A percentile compares a stretch with the other conserved stretches of the same genome.
These are phyloP conservation scores for Thera obeliscata DNA, from an alignment of 2,888 invertebrate genomes.

Conservation along the genomic window DNA sequence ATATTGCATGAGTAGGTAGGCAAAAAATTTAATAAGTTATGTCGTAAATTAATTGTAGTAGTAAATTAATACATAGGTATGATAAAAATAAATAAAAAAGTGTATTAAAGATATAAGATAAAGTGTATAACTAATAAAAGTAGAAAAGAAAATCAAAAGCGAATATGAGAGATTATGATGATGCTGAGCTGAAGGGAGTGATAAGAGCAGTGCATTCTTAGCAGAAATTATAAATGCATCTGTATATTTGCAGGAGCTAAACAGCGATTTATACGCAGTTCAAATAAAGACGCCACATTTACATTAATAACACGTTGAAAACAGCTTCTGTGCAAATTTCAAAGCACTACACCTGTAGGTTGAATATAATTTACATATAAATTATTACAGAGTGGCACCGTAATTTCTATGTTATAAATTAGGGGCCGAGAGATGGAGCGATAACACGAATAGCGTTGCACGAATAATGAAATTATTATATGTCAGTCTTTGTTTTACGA, in stretches of 20 bases:
- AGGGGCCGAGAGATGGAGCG: constrained; percentile 55
- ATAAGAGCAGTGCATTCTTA: not conserved
- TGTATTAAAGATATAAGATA: too few species aligned
- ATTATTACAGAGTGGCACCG: constrained; percentile 30
- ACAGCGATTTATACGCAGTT: constrained; percentile 23
- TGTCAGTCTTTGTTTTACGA: constrained; percentile 58
- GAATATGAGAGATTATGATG: too few species aligned
- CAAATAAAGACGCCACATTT: constrained; percentile 30
- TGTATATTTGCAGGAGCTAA: constrained; percentile 16
- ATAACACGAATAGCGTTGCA: constrained; percentile 60
- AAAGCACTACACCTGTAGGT: constrained; percentile 53
- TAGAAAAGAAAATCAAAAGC: too few species aligned
- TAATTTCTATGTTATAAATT: constrained; percentile 52
- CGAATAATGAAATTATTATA: constrained; percentile 68
- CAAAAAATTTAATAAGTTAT: too few species aligned
- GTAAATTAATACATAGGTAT: too few species aligned
- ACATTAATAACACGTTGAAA: constrained; percentile 29
- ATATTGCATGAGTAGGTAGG: too few species aligned
- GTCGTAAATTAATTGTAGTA: too few species aligned
- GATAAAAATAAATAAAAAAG: too few species aligned
- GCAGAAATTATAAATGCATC: not conserved
- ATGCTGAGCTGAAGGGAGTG: too few species aligned
- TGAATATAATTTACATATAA: constrained; percentile 57
- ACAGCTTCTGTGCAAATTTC: constrained; percentile 44
- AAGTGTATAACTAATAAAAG: too few species aligned